Evolutionary conservation across 2,797 vertebrate species (phyloP).

Genomic region (Halcyon badia): DNA sequence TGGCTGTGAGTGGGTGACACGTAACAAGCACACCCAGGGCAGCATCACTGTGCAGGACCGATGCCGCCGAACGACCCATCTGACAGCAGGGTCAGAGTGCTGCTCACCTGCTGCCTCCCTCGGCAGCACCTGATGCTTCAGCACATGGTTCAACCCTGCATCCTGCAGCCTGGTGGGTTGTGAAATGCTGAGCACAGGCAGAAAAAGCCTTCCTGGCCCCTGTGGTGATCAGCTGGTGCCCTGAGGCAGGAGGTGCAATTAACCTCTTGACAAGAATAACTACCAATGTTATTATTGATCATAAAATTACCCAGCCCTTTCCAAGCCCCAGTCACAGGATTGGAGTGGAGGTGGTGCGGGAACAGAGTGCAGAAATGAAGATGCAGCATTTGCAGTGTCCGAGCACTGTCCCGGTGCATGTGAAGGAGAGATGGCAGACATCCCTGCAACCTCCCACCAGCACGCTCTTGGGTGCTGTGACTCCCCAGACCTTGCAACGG

Average conservation of each 20-base stretch:
- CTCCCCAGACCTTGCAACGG: not conserved
- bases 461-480: fast-evolving
- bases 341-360: not conserved
- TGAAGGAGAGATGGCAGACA: not conserved
- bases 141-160: not conserved
- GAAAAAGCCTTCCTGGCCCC: constrained; percentile 56
- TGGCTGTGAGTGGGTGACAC: fast-evolving
- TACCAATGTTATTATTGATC: constrained; percentile 59
- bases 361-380: not conserved
- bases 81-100: not conserved
- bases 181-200: not conserved
- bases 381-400: not conserved
- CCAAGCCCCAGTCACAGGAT: not conserved
- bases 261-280: constrained; percentile 72
- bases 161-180: not conserved
- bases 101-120: not conserved
- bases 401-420: not conserved
- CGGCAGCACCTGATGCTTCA: not conserved
- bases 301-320: constrained; percentile 9
- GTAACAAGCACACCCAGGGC: not conserved
- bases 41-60: fast-evolving
- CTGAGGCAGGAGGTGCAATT: constrained; percentile 71
- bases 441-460: not conserved
- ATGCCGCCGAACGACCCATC: not conserved
- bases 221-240: constrained; percentile 53